phyloP scores from a whole-genome alignment of 2,797 vertebrate genomes.

The Pangasius djambal region DNA sequence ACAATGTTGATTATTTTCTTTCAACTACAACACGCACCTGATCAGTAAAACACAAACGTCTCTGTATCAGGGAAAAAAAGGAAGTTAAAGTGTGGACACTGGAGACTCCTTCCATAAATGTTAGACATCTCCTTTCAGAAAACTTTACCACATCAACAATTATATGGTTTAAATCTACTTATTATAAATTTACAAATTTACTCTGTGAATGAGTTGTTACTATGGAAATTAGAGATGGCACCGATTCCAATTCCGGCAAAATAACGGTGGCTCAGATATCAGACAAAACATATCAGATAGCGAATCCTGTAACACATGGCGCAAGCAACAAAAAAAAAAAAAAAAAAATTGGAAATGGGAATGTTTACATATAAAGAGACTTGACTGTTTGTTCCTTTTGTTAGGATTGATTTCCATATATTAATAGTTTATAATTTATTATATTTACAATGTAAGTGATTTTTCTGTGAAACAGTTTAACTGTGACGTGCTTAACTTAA shows the following conservation, averaged over 20 bases:
- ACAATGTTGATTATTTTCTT: background rate
- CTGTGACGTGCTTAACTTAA: too few relatives aligned
- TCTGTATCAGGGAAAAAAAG: background rate
- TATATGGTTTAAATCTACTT: background rate
- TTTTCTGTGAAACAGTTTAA: too few relatives aligned
- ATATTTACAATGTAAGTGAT: too few relatives aligned
- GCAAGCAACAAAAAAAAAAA: too few relatives aligned
- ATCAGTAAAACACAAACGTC: background rate
- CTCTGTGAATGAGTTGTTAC: background rate
- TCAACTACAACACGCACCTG: background rate
- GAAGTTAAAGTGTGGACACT: background rate
- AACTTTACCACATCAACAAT: background rate
- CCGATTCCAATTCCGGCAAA: background rate
- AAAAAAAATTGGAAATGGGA: too few relatives aligned
- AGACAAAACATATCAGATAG: too few relatives aligned
- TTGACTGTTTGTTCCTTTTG: too few relatives aligned
- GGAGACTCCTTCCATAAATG: background rate
- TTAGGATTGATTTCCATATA: too few relatives aligned
- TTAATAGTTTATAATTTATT: too few relatives aligned
- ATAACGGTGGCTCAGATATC: background rate
- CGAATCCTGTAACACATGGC: background rate
- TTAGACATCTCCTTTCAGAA: too few relatives aligned
- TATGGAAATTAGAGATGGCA: background rate
- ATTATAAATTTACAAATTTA: background rate
- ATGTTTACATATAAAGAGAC: too few relatives aligned